A percentile compares a stretch with the other conserved stretches of the same genome.
These are phyloP conservation scores for Lasioglossum figueresi DNA, from an alignment of 2,888 invertebrate species.

Conservation along the genomic window DNA sequence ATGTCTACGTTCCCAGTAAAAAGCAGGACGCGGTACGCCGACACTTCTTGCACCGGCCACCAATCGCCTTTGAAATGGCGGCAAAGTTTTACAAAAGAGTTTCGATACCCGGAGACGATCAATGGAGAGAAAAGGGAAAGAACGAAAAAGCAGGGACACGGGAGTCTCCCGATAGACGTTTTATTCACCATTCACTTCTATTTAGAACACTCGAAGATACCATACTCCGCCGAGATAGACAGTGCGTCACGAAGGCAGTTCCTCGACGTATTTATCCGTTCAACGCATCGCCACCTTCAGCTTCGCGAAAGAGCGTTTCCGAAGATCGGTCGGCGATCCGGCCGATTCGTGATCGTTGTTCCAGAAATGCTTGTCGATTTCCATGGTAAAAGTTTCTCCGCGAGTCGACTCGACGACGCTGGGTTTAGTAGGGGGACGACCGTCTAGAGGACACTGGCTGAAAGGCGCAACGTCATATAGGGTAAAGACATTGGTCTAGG, in stretches of 20 bases:
- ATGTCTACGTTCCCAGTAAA: slow-evolving; percentile 24
- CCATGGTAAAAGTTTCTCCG: slow-evolving; percentile 11
- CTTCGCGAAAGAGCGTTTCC: slow-evolving; percentile 7
- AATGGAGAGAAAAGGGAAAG: background rate
- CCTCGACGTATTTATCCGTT: slow-evolving; percentile 17
- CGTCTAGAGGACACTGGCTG: slow-evolving; percentile 32
- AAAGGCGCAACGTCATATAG: slow-evolving; percentile 47
- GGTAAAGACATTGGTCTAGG: slow-evolving; percentile 63
- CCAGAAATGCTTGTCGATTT: slow-evolving; percentile 15
- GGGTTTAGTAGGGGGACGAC: slow-evolving; percentile 29
- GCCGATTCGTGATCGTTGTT: background rate
- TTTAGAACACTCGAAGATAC: slow-evolving; percentile 55
- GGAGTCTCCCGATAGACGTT: slow-evolving; percentile 25
- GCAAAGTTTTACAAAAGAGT: slow-evolving; percentile 23
- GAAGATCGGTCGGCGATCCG: slow-evolving; percentile 5
- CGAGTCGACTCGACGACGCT: background rate
- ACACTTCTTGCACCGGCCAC: slow-evolving; percentile 33
- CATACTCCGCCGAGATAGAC: slow-evolving; percentile 29
- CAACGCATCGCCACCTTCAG: slow-evolving; percentile 17
- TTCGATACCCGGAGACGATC: background rate
- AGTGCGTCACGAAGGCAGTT: slow-evolving; percentile 34
- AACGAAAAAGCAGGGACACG: no score
- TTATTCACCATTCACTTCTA: slow-evolving; percentile 53
- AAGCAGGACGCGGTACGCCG: slow-evolving; percentile 15
- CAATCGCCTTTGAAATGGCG: slow-evolving; percentile 4